A percentile compares a stretch with the other conserved stretches of the same genome.
Conservation (phyloP, 2,888 invertebrate genomes). For the Tiliacea citrago region DNA sequence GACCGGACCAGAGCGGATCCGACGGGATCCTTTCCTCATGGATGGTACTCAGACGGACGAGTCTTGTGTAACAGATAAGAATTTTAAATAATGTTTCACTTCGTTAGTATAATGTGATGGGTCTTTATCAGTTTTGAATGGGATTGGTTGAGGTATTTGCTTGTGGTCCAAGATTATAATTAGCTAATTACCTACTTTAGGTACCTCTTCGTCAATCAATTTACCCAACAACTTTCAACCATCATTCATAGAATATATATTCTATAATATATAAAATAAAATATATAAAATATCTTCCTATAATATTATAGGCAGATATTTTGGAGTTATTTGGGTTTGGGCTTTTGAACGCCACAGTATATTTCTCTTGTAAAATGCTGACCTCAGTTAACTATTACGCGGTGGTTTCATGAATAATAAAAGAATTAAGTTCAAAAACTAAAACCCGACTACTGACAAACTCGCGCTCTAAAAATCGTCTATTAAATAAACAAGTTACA, state of each 20-base stretch:
- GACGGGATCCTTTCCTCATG: conserved; percentile 55
- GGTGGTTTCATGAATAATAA: background rate
- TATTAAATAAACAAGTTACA: no score
- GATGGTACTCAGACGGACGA: conserved; percentile 39
- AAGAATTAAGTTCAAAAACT: no score
- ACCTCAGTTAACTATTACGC: background rate
- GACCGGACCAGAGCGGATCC: conserved; percentile 17
- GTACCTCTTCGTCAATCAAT: background rate
- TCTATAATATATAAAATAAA: no score
- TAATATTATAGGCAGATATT: no score
- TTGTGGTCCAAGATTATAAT: conserved; percentile 21
- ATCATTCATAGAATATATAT: background rate
- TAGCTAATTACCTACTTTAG: conserved; percentile 28
- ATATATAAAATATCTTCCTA: no score
- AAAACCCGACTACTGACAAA: no score
- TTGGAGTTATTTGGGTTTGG: background rate
- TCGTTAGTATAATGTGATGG: conserved; percentile 44
- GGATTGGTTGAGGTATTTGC: conserved; percentile 14
- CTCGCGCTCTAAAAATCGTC: no score
- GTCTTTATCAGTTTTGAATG: conserved; percentile 46
- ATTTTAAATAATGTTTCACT: conserved; percentile 48
- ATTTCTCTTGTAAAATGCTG: background rate
- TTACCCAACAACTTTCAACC: background rate
- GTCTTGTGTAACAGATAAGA: conserved; percentile 43
- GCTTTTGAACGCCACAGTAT: background rate